Percentiles rank a stretch among this genome's conserved stretches.
phyloP scores from a whole-genome alignment of 2,113 vertebrate genomes.

The Jacana jacana region DNA sequence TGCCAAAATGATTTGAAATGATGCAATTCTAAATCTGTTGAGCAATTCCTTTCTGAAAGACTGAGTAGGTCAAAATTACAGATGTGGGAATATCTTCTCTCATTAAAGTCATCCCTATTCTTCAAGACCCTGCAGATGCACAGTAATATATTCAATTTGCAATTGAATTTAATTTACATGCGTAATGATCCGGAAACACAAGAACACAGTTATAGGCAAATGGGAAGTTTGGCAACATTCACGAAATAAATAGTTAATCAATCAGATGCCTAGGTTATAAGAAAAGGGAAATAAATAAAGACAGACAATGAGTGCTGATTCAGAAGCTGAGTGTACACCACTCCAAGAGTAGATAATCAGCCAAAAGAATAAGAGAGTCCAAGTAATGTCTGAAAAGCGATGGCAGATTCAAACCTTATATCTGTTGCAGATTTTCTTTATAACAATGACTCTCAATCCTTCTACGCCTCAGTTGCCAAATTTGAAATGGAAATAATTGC shows the following conservation, averaged over 20 bases:
- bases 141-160: slow-evolving; percentile 29
- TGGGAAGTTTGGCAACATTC: slow-evolving; percentile 33
- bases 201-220: slow-evolving; percentile 10
- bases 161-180: slow-evolving; percentile 51
- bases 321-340: neutral
- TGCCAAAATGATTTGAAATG: slow-evolving; percentile 21
- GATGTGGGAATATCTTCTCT: slow-evolving; percentile 23
- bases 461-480: neutral
- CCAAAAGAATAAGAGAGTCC: neutral
- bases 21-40: slow-evolving; percentile 37
- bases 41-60: slow-evolving; percentile 50
- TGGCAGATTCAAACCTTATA: neutral
- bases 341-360: neutral
- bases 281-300: neutral
- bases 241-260: neutral
- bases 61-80: slow-evolving; percentile 52
- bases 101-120: slow-evolving; percentile 16
- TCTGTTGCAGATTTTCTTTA: neutral
- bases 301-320: neutral
- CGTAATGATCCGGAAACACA: slow-evolving; percentile 55
- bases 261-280: neutral
- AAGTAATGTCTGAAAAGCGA: neutral
- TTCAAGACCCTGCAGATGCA: slow-evolving; percentile 19
- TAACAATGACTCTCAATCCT: neutral
- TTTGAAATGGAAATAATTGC: neutral